These are phyloP conservation scores for Laticauda colubrina DNA, from an alignment of 2,113 vertebrate genomes.

Conservation along the genomic window DNA sequence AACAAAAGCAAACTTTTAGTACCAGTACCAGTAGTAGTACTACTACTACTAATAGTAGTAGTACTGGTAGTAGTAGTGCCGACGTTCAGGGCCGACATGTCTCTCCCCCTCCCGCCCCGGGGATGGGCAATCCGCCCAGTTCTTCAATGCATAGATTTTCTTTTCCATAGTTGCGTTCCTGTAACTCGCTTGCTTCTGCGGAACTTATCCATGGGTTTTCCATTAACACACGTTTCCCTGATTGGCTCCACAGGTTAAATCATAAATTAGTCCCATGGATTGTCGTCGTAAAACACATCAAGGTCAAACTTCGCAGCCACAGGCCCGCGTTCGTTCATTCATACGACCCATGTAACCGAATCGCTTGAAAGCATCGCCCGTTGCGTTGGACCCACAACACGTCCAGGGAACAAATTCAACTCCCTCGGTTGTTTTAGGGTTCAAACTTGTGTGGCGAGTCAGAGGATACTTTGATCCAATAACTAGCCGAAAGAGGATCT, in stretches of 20 bases:
- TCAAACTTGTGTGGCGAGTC: background rate
- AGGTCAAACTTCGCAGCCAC: background rate
- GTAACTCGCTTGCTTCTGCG: background rate
- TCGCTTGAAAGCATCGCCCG: background rate
- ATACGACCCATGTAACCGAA: background rate
- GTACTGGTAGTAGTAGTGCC: background rate
- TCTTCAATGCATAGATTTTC: background rate
- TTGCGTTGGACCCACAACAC: background rate
- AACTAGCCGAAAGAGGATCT: background rate
- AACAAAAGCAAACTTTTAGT: too few species aligned
- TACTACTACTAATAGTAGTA: too few species aligned
- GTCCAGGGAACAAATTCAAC: background rate
- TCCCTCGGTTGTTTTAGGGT: background rate
- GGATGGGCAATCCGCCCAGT: background rate
- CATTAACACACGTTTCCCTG: background rate
- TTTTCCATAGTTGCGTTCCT: background rate
- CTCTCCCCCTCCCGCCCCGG: too few species aligned
- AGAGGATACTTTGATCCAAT: background rate
- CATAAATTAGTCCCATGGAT: background rate
- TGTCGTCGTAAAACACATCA: background rate
- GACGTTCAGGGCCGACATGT: background rate
- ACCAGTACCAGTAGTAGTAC: too few species aligned
- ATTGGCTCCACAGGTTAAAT: background rate
- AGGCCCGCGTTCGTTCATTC: background rate
- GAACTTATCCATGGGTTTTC: background rate